These are phyloP conservation scores for Tor tambroides DNA, from an alignment of 2,113 vertebrate genomes.

Conservation along the genomic window DNA sequence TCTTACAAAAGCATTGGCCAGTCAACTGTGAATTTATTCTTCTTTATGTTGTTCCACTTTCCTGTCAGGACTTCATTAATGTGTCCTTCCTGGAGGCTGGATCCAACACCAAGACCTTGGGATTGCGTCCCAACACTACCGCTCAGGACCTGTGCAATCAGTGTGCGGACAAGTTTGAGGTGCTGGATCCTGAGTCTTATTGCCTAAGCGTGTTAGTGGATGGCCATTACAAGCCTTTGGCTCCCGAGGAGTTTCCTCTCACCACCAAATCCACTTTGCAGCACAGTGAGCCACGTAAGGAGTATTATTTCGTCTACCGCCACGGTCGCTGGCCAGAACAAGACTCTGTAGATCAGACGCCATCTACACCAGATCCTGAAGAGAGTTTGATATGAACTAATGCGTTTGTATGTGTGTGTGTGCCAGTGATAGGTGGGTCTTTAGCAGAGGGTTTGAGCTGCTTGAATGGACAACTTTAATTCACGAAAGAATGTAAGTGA, in stretches of 20 bases:
- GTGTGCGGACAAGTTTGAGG: slow-evolving; percentile 89
- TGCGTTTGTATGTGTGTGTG: background rate
- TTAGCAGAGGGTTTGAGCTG: background rate
- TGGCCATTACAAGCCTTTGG: slow-evolving; percentile 75
- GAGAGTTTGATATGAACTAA: slow-evolving; percentile 46
- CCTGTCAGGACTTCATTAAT: slow-evolving; percentile 89
- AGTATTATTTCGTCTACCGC: slow-evolving; percentile 91
- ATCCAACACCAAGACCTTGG: slow-evolving; percentile 84
- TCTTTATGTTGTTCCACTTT: background rate
- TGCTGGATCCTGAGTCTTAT: slow-evolving; percentile 73
- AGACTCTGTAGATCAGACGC: slow-evolving; percentile 15
- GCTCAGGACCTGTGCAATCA: slow-evolving; percentile 81
- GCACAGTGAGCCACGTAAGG: slow-evolving; percentile 79
- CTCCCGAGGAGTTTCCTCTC: slow-evolving; percentile 82
- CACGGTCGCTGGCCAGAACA: slow-evolving; percentile 63
- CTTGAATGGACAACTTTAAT: slow-evolving; percentile 8
- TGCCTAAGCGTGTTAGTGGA: slow-evolving; percentile 84
- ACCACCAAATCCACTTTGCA: slow-evolving; percentile 83
- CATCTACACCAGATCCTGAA: background rate
- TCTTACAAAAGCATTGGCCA: background rate
- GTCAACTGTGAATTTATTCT: no score
- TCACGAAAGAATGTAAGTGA: background rate
- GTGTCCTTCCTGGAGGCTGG: slow-evolving; percentile 84
- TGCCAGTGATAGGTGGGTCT: background rate
- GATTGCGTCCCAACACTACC: slow-evolving; percentile 77